A percentile compares a stretch with the other conserved stretches of the same genome.
phyloP scores from a whole-genome alignment of 2,888 invertebrate genomes.

The Drosophila acutilabella region DNA sequence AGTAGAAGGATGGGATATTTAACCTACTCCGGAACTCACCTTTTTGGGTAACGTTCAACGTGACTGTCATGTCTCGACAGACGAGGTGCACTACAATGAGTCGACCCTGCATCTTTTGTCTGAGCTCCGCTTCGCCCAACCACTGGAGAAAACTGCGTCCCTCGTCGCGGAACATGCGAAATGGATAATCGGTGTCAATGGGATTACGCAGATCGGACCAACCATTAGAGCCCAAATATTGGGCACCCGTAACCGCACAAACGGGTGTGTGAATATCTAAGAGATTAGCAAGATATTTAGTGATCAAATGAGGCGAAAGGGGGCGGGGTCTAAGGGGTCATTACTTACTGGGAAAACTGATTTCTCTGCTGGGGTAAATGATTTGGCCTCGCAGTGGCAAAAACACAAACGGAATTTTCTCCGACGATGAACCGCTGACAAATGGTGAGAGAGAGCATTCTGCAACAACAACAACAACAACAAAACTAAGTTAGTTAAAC shows the following conservation, averaged over 20 bases:
- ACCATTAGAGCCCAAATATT: conserved; percentile 91
- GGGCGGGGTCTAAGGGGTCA: not conserved
- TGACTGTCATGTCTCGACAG: conserved; percentile 89
- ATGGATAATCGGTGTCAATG: conserved; percentile 91
- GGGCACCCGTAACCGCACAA: conserved; percentile 94
- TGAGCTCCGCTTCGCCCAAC: conserved; percentile 92
- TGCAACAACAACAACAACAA: conserved; percentile 84
- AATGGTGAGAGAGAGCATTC: conserved; percentile 94
- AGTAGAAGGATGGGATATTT: too few species aligned
- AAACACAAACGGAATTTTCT: conserved; percentile 94
- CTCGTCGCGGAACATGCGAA: conserved; percentile 92
- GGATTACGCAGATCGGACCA: conserved; percentile 93
- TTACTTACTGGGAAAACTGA: conserved; percentile 89
- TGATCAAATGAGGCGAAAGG: not conserved
- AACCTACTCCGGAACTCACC: conserved; percentile 30
- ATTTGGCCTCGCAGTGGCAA: conserved; percentile 94
- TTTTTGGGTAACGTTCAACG: conserved; percentile 84
- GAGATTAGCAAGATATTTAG: not conserved
- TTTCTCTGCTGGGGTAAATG: conserved; percentile 94
- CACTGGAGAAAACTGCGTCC: conserved; percentile 93
- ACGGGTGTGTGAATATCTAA: conserved; percentile 92
- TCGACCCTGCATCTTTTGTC: conserved; percentile 91
- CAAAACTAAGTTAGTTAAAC: not conserved
- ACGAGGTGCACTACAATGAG: conserved; percentile 92
- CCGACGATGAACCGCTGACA: conserved; percentile 89